phyloP scores from a whole-genome alignment of 2,888 invertebrate species.

The Nebria brevicollis region DNA sequence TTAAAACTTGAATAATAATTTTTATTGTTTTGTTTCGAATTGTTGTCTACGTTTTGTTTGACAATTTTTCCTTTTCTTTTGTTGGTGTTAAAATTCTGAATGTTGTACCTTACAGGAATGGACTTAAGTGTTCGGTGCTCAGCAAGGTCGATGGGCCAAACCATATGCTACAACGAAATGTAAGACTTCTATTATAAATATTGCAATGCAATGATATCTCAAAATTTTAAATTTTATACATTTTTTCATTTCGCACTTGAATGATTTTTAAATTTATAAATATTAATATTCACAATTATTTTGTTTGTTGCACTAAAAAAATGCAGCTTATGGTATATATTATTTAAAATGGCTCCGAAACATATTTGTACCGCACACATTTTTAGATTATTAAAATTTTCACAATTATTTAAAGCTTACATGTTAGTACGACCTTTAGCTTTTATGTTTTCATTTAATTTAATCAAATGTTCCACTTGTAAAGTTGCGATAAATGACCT shows the following conservation, averaged over 20 bases:
- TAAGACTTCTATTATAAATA: background rate
- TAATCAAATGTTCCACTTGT: too few species aligned
- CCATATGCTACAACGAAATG: background rate
- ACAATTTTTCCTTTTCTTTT: background rate
- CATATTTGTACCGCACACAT: background rate
- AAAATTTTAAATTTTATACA: background rate
- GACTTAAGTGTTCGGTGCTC: background rate
- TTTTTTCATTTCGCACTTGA: background rate
- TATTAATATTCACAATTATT: background rate
- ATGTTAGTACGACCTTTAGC: too few species aligned
- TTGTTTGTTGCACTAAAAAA: background rate
- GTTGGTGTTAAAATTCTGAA: background rate
- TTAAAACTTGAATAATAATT: background rate
- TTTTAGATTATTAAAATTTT: background rate
- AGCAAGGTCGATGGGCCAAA: background rate
- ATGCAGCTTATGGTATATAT: background rate
- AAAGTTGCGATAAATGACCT: too few species aligned
- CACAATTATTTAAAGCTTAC: too few species aligned
- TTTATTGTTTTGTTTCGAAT: slow-evolving; percentile 6
- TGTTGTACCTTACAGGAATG: background rate
- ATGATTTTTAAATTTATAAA: background rate
- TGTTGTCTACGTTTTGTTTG: background rate
- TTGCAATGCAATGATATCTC: background rate
- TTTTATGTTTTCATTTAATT: too few species aligned
- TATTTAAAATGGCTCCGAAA: background rate